Conservation (phyloP, 2,888 invertebrate genomes). For the Electrophaes corylata region DNA sequence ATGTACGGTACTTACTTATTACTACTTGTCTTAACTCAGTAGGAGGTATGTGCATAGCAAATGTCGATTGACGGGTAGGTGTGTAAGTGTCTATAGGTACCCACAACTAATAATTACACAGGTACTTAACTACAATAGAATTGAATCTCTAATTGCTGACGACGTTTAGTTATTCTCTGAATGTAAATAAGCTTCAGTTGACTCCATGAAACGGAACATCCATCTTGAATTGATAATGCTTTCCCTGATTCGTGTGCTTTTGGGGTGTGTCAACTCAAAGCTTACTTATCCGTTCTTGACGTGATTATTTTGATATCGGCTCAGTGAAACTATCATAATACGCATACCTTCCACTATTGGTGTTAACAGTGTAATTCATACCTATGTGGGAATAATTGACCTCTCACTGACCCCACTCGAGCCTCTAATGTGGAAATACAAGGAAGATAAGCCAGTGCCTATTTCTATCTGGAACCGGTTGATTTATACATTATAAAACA, state of each 20-base stretch:
- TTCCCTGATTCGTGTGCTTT: conserved; percentile 7
- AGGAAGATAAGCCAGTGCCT: conserved; percentile 50
- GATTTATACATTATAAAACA: conserved; percentile 38
- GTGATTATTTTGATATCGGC: conserved; percentile 25
- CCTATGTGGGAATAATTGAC: conserved; percentile 57
- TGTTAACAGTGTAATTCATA: conserved; percentile 43
- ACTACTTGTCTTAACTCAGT: not conserved
- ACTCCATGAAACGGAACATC: conserved; percentile 10
- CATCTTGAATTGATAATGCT: conserved; percentile 19
- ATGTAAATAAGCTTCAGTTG: conserved; percentile 11
- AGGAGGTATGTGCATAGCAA: not conserved
- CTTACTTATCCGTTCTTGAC: conserved; percentile 20
- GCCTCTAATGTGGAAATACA: conserved; percentile 57
- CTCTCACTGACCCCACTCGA: conserved; percentile 49
- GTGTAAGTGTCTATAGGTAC: too few species aligned
- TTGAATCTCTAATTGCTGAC: conserved; percentile 23
- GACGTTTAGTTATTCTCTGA: conserved; percentile 11
- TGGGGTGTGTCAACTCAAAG: conserved; percentile 1
- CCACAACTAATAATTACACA: conserved; percentile 13
- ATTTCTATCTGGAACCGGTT: conserved; percentile 50
- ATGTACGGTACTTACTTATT: not conserved
- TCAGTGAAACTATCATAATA: conserved; percentile 31
- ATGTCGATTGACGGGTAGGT: not conserved
- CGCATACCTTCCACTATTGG: conserved; percentile 34
- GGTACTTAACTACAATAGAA: conserved; percentile 20